Base-by-base conservation (phyloP, 2,113 vertebrate genomes). In the Hemichromis elongatus region DNA sequence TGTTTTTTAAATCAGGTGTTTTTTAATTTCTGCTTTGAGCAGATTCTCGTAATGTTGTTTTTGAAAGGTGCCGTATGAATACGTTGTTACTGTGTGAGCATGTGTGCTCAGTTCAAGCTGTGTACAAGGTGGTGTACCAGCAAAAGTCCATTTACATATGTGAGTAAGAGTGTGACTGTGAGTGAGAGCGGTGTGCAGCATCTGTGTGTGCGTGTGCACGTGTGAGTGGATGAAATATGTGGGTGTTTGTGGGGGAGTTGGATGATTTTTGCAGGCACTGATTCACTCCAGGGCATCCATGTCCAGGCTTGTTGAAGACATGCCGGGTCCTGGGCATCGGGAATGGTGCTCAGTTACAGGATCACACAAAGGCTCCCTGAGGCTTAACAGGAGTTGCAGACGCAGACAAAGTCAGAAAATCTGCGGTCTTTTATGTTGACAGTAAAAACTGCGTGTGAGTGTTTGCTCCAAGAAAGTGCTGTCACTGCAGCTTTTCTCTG, bases 251-350 rank as follows among this genome's bases (percentile, higher is more conserved):
- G 90, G 86, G 89, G 93, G 93, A 82, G 92, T 91, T 33, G 91
- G 88, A 80, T 82, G 84, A 88, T 83, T 92, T 89, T 94, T 90
- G 88, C 93, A 87, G 79, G 78, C 87, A 77, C 83, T 87, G 89
- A 89, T 88, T 94, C 83, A 90, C 93, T 90, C 47, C 12, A 84
- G 93, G 95, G 92, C 84, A 26, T 92, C 92, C 83, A 73, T 94
- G 95, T 95, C 94, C 90, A 83, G 92, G 92, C 95, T 86, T 94
- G 95, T 93, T 90, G 68, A 56, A 91, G 91, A 94, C 84, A 37
- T 92, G 89, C 84, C n/a, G 56, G 79, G 85, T 92, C 88, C 70
- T 59, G 24, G 88, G 88, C 86, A 54, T 82, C 19, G 80, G 90
- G 86, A 91, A 84, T 37, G 84, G 83, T 54, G 79, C 88, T 90